A percentile compares a stretch with the other conserved stretches of the same genome.
Evolutionary conservation across 2,113 vertebrate genomes (phyloP).

Genomic region (Otolemur garnettii): DNA sequence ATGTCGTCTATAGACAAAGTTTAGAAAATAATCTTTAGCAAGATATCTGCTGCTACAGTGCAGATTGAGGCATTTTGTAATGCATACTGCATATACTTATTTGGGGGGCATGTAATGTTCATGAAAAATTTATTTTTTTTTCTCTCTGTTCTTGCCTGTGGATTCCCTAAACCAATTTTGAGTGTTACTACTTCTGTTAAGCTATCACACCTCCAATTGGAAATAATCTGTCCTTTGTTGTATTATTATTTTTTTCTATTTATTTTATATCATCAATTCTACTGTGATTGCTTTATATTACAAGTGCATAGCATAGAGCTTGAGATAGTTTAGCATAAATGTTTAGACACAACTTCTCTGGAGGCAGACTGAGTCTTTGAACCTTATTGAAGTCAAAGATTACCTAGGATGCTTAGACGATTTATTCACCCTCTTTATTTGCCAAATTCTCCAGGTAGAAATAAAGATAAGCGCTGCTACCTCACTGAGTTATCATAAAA

Average conservation of each 20-base stretch:
- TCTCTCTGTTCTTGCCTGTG: background rate
- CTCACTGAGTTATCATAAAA: background rate
- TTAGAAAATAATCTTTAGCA: background rate
- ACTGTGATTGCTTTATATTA: background rate
- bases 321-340: background rate
- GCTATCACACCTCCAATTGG: background rate
- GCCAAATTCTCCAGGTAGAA: background rate
- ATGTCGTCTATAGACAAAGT: background rate
- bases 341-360: fast-evolving
- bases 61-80: background rate
- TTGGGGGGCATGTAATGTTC: background rate
- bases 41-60: background rate
- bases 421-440: background rate
- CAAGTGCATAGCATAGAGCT: background rate
- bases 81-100: background rate
- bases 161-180: background rate
- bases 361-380: background rate
- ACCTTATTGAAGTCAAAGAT: no score
- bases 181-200: background rate
- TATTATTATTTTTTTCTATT: conserved; percentile 20
- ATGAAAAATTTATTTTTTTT: background rate
- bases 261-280: background rate
- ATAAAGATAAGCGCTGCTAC: background rate
- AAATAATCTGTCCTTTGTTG: background rate
- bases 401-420: background rate